Conservation (phyloP, 2,888 invertebrate genomes). For the Tubulanus polymorphus region DNA sequence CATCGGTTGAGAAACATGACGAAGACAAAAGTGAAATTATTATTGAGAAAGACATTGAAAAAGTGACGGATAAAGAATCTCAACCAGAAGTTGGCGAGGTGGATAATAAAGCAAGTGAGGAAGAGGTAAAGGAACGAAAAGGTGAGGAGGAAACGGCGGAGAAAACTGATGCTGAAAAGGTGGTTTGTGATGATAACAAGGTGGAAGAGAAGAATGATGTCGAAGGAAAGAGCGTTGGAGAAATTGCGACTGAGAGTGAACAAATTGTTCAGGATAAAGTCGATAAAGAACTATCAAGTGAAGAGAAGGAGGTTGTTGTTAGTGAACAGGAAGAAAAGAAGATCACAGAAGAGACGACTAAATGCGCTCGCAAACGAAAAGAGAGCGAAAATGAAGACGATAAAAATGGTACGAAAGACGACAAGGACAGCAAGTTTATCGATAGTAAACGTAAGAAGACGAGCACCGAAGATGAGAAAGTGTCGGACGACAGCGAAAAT, state of each 20-base stretch:
- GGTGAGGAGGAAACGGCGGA: slow-evolving; percentile 11
- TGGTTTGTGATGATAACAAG: slow-evolving; percentile 56
- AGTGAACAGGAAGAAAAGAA: slow-evolving; percentile 62
- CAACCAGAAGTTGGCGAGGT: background rate
- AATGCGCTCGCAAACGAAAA: slow-evolving; percentile 6
- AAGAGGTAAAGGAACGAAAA: background rate
- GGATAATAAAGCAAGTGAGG: background rate
- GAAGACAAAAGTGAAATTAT: slow-evolving; percentile 5
- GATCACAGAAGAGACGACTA: slow-evolving; percentile 59
- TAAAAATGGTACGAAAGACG: background rate
- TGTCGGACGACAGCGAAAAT: too few species aligned
- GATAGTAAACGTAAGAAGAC: too few species aligned
- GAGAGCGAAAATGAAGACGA: background rate
- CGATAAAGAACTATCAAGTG: slow-evolving; percentile 40
- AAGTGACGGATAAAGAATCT: background rate
- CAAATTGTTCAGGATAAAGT: slow-evolving; percentile 56
- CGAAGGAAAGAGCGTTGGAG: background rate
- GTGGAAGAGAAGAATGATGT: slow-evolving; percentile 35
- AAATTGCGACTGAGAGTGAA: slow-evolving; percentile 32
- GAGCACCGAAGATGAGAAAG: too few species aligned
- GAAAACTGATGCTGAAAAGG: slow-evolving; percentile 26
- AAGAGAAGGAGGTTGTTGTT: slow-evolving; percentile 33
- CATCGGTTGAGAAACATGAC: slow-evolving; percentile 9
- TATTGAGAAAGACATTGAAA: slow-evolving; percentile 1
- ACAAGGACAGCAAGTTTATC: too few species aligned